phyloP scores from a whole-genome alignment of 2,888 invertebrate species.

The Microdon myrmicae region DNA sequence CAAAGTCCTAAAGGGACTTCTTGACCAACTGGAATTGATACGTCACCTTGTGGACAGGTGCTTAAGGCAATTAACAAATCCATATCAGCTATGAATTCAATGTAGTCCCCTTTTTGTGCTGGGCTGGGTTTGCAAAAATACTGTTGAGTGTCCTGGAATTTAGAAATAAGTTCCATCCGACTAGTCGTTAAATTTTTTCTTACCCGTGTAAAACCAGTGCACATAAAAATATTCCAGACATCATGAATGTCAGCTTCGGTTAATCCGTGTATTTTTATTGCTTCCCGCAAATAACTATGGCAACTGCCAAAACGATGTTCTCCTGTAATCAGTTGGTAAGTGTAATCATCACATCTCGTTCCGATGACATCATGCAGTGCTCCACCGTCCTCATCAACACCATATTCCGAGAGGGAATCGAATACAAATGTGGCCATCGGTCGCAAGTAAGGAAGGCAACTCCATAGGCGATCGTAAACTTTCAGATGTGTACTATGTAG shows the following conservation, averaged over 20 bases:
- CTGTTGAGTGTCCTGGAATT: slow-evolving; percentile 66
- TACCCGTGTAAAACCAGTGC: slow-evolving; percentile 67
- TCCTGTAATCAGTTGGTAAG: slow-evolving; percentile 68
- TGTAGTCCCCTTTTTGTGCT: slow-evolving; percentile 67
- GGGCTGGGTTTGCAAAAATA: slow-evolving; percentile 69
- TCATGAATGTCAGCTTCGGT: slow-evolving; percentile 68
- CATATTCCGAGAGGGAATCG: slow-evolving; percentile 66
- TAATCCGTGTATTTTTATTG: slow-evolving; percentile 64
- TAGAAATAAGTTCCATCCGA: neutral
- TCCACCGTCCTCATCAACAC: slow-evolving; percentile 68
- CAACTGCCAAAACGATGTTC: slow-evolving; percentile 66
- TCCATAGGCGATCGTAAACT: slow-evolving; percentile 68
- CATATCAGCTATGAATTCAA: slow-evolving; percentile 69
- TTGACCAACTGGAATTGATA: slow-evolving; percentile 65
- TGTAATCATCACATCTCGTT: slow-evolving; percentile 68
- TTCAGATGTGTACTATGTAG: slow-evolving; percentile 67
- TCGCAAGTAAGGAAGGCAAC: slow-evolving; percentile 66
- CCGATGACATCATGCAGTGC: slow-evolving; percentile 68
- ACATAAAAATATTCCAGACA: slow-evolving; percentile 70
- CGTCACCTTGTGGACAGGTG: slow-evolving; percentile 68
- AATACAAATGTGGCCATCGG: slow-evolving; percentile 69
- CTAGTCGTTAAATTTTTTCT: slow-evolving; percentile 5
- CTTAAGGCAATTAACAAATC: slow-evolving; percentile 67
- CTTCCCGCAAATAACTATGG: slow-evolving; percentile 67
- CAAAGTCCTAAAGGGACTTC: slow-evolving; percentile 65